Percentiles rank a stretch among this genome's conserved stretches.
phyloP scores from a whole-genome alignment of 2,888 invertebrate species.

The Luffia ferchaultella region DNA sequence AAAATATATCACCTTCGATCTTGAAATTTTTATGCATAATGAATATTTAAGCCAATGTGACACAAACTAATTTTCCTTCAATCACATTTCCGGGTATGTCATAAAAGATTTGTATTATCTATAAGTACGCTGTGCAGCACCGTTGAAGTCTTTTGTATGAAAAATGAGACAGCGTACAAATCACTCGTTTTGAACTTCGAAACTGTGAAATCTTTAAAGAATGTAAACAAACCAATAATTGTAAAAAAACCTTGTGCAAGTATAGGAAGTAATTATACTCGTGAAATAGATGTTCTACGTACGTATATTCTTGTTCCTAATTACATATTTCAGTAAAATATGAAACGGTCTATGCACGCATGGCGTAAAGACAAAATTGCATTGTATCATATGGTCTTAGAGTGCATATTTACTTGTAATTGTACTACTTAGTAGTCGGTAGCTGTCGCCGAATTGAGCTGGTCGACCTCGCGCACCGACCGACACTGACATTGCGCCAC shows the following conservation, averaged over 20 bases:
- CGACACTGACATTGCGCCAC: conserved; percentile 16
- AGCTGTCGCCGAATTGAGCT: background rate
- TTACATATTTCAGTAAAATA: too few relatives aligned
- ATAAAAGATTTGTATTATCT: background rate
- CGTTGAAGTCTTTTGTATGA: background rate
- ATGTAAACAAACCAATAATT: too few relatives aligned
- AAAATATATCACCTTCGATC: too few relatives aligned
- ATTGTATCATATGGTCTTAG: background rate
- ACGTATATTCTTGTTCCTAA: too few relatives aligned
- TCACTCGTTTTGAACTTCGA: background rate
- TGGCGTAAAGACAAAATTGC: too few relatives aligned
- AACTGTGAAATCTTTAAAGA: too few relatives aligned
- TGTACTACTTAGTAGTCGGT: background rate
- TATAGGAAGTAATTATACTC: too few relatives aligned
- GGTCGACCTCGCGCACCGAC: conserved; percentile 19
- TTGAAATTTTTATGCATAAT: background rate
- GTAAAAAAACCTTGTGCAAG: too few relatives aligned
- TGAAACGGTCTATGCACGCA: too few relatives aligned
- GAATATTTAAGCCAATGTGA: background rate
- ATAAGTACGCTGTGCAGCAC: background rate
- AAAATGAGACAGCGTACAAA: background rate
- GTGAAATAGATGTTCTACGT: too few relatives aligned
- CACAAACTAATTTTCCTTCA: background rate
- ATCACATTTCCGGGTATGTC: too few relatives aligned
- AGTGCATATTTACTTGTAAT: background rate